These are phyloP conservation scores for Chrosomus eos DNA, from an alignment of 2,797 vertebrate species.

Conservation along the genomic window DNA sequence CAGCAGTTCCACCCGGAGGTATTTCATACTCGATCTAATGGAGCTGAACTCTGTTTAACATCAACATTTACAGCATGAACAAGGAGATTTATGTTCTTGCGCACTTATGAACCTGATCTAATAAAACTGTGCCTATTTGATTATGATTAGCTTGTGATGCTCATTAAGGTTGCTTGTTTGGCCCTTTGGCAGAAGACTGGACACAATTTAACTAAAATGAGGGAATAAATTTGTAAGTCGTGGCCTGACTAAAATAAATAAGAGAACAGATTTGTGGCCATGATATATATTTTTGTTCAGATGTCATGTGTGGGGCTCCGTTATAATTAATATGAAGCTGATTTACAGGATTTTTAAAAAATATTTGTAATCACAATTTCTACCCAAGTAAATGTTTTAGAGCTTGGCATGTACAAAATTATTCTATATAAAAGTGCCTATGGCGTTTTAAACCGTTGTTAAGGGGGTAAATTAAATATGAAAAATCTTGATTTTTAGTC, in stretches of 20 bases:
- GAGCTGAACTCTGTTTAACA: constrained; percentile 1
- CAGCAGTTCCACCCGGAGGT: constrained; percentile 99
- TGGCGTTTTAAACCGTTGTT: background rate
- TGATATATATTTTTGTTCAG: too few relatives aligned
- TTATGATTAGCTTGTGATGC: background rate
- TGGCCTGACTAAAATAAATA: too few relatives aligned
- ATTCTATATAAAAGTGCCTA: too few relatives aligned
- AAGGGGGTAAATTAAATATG: too few relatives aligned
- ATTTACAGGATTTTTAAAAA: too few relatives aligned
- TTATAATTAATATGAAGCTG: too few relatives aligned
- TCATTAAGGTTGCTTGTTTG: background rate
- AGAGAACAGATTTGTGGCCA: too few relatives aligned
- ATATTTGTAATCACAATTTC: too few relatives aligned
- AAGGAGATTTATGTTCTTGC: background rate
- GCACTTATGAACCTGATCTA: background rate
- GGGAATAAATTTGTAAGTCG: background rate
- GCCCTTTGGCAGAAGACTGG: background rate
- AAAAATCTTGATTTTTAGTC: background rate
- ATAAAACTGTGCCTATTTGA: background rate
- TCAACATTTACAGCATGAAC: background rate
- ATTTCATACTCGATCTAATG: constrained; percentile 24
- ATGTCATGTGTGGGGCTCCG: too few relatives aligned
- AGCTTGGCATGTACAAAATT: background rate
- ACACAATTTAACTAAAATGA: too few relatives aligned
- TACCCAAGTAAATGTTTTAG: too few relatives aligned